Percentiles rank a stretch among this genome's conserved stretches.
phyloP scores from a whole-genome alignment of 2,113 vertebrate genomes.

The Varanus salvator region DNA sequence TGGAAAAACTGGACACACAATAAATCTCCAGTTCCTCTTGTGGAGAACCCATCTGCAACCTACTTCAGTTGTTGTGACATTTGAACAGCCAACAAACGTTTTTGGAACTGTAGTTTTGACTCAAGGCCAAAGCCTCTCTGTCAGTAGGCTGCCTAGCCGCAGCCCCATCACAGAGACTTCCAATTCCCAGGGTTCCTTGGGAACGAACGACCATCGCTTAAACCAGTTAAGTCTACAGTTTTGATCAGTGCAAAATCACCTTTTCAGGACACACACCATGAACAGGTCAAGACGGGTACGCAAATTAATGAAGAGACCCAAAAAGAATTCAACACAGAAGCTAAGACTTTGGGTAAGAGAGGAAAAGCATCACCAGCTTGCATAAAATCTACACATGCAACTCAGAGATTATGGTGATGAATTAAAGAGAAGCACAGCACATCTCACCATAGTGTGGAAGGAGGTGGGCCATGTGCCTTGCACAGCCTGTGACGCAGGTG shows the following conservation, averaged over 20 bases:
- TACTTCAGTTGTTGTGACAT: too few species aligned
- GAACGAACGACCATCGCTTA: neutral
- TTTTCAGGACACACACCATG: neutral
- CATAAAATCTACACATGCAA: too few species aligned
- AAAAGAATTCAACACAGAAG: neutral
- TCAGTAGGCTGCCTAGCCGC: neutral
- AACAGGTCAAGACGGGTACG: neutral
- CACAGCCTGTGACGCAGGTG: too few species aligned
- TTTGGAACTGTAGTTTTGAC: neutral
- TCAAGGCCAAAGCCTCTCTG: neutral
- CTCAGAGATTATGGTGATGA: too few species aligned
- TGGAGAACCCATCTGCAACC: neutral
- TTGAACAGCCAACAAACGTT: neutral
- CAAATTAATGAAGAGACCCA: constrained; percentile 4
- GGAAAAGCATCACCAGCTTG: too few species aligned
- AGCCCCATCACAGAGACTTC: neutral
- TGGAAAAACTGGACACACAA: neutral
- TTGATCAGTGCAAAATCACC: neutral
- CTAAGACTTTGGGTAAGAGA: neutral
- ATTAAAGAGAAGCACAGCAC: too few species aligned
- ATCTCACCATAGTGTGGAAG: too few species aligned
- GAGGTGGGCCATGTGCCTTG: too few species aligned
- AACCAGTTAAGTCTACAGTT: neutral
- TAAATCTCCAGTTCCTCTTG: neutral
- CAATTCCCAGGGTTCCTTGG: neutral